A percentile compares a stretch with the other conserved stretches of the same genome.
Conservation (phyloP, 2,113 vertebrate species). For the Corvus moneduloides region DNA sequence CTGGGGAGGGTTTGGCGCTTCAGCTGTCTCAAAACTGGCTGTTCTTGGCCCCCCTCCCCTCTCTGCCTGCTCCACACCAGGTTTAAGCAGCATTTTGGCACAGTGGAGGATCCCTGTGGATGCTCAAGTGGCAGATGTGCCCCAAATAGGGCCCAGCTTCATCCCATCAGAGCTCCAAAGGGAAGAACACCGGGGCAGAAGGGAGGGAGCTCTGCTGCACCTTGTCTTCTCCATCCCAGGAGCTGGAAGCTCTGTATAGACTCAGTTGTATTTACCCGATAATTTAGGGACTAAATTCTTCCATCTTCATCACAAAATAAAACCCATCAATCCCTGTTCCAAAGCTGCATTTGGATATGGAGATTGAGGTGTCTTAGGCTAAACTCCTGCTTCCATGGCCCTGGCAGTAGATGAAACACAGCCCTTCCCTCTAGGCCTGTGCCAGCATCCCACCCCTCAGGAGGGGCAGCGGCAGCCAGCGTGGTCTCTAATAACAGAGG, state of each 20-base stretch:
- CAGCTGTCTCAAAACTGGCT: not conserved
- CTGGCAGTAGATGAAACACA: not conserved
- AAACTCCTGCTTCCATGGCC: not conserved
- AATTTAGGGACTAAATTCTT: not conserved
- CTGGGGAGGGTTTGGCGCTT: not conserved
- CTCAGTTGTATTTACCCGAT: not conserved
- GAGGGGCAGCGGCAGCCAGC: not conserved
- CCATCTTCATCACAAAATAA: not conserved
- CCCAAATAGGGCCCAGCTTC: not conserved
- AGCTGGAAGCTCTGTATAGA: not conserved
- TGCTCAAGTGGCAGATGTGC: not conserved
- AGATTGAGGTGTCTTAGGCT: not conserved
- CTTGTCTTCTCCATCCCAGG: not conserved
- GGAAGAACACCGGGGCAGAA: fast-evolving
- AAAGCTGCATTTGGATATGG: not conserved
- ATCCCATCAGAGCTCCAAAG: not conserved
- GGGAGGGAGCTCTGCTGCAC: not conserved
- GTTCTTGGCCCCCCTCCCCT: not conserved
- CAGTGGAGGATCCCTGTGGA: not conserved
- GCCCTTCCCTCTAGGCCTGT: not conserved
- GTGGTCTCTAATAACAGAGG: not conserved
- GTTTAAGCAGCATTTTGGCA: not conserved
- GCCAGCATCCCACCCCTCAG: not conserved
- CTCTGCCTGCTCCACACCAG: not conserved
- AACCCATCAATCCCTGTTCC: not conserved